A percentile compares a stretch with the other conserved stretches of the same genome.
These are phyloP conservation scores for Syngnathus floridae DNA, from an alignment of 2,113 vertebrate genomes.

Conservation along the genomic window DNA sequence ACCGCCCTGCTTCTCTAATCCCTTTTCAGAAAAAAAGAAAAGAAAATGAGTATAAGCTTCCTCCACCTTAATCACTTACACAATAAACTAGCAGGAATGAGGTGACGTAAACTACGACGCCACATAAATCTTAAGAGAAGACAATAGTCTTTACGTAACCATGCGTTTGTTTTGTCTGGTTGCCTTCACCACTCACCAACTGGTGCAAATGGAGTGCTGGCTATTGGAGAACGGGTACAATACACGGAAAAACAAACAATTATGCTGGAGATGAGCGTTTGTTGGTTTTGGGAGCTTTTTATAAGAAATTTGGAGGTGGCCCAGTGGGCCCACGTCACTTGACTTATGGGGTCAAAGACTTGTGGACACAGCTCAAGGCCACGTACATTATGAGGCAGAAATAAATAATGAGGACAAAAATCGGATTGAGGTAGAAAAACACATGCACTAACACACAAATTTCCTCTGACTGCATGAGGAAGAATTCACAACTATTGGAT, in stretches of 20 bases:
- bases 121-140: neutral
- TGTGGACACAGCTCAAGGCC: neutral
- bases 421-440: no score
- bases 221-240: neutral
- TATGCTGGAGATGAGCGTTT: neutral
- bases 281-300: neutral
- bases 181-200: neutral
- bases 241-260: neutral
- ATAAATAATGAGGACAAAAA: neutral
- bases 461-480: no score
- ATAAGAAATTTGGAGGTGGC: no score
- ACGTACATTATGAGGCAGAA: neutral
- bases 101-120: neutral
- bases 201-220: neutral
- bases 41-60: conserved; percentile 20
- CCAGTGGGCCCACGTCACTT: no score
- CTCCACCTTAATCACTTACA: neutral
- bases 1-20: neutral
- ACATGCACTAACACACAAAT: no score
- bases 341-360: neutral
- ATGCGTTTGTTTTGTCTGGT: neutral
- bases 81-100: neutral
- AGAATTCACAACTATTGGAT: no score
- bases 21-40: neutral
- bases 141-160: neutral